Conservation (phyloP, 2,797 vertebrate genomes). For the Sciurus vulgaris region DNA sequence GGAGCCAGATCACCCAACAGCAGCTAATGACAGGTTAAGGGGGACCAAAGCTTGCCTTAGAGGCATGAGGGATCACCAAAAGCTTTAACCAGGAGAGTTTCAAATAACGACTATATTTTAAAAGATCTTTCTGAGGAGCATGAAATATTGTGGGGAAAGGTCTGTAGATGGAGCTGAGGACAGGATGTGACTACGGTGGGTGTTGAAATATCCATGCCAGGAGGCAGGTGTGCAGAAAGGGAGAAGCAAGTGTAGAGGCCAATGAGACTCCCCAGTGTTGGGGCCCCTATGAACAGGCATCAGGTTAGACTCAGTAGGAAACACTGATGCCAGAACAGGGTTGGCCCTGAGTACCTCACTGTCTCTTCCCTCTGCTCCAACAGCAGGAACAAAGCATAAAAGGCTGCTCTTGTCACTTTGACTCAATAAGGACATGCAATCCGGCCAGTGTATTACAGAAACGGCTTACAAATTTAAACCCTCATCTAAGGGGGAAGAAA, state of each 20-base stretch:
- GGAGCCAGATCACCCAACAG: background rate
- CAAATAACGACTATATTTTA: constrained; percentile 13
- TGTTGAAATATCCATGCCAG: background rate
- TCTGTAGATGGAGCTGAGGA: background rate
- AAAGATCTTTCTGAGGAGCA: background rate
- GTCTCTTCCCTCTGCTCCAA: background rate
- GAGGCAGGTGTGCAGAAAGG: background rate
- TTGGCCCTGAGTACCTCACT: background rate
- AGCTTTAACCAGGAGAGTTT: background rate
- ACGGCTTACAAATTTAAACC: background rate
- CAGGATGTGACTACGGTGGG: background rate
- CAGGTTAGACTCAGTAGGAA: background rate
- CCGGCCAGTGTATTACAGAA: background rate
- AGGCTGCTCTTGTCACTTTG: background rate
- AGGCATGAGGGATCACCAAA: background rate
- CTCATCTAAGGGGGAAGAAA: background rate
- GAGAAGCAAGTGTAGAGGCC: background rate
- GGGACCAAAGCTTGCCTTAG: background rate
- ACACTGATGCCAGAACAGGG: background rate
- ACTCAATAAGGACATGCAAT: background rate
- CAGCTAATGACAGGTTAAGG: background rate
- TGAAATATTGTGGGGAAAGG: background rate
- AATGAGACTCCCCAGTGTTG: background rate
- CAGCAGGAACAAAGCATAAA: background rate
- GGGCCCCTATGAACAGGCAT: background rate